A percentile compares a stretch with the other conserved stretches of the same genome.
These are phyloP conservation scores for Toxonevra muliebris DNA, from an alignment of 2,888 invertebrate genomes.

Conservation along the genomic window DNA sequence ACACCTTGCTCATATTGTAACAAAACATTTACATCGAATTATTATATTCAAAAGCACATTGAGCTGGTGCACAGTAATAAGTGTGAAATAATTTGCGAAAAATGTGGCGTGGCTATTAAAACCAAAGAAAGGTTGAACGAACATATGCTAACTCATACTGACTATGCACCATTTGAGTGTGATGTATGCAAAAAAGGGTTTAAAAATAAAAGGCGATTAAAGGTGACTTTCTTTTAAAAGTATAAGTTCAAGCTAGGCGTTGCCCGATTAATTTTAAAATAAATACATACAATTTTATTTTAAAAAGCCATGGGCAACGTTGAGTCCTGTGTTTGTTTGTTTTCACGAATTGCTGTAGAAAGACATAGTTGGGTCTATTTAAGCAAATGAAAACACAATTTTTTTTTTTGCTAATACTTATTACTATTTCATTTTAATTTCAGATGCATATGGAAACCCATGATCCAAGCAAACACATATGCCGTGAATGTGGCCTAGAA, in stretches of 20 bases:
- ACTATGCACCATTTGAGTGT: constrained; percentile 56
- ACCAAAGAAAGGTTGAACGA: constrained; percentile 65
- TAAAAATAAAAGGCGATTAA: constrained; percentile 51
- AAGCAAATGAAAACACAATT: no score
- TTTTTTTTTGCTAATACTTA: no score
- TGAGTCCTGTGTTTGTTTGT: no score
- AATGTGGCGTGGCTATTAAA: constrained; percentile 65
- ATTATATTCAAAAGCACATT: constrained; percentile 46
- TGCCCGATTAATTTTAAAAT: no score
- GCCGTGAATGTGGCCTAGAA: constrained; percentile 57
- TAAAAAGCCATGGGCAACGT: no score
- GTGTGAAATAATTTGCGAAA: constrained; percentile 66
- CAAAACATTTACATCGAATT: constrained; percentile 50
- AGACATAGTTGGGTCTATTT: no score
- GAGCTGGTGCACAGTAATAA: constrained; percentile 58
- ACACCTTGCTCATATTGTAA: constrained; percentile 51
- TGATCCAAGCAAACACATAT: constrained; percentile 58
- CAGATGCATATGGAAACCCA: constrained; percentile 59
- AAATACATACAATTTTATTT: no score
- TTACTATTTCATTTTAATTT: neutral
- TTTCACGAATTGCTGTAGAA: no score
- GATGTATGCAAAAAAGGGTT: constrained; percentile 58
- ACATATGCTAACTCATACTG: constrained; percentile 65
- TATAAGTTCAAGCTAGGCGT: no score
- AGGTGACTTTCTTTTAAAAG: constrained; percentile 6